A percentile compares a stretch with the other conserved stretches of the same genome.
phyloP scores from a whole-genome alignment of 2,888 invertebrate genomes.

The Coelinius sp. region DNA sequence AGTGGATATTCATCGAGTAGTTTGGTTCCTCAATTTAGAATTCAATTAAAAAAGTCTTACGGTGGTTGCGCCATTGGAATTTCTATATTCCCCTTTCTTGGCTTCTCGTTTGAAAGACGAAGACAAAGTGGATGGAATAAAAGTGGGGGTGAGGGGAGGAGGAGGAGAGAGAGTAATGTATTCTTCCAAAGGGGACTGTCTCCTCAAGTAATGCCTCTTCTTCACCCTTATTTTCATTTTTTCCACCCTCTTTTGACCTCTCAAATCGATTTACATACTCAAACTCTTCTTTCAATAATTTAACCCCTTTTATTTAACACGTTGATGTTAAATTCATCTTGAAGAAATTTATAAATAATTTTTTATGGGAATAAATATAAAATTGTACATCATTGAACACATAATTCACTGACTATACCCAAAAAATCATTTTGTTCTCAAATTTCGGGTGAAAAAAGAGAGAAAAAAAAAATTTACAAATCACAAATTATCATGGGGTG shows the following conservation, averaged over 20 bases:
- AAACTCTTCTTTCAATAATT: conserved; percentile 19
- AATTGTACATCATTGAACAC: not conserved
- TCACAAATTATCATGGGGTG: conserved; percentile 19
- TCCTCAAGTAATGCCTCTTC: not conserved
- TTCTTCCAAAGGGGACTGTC: conserved; percentile 25
- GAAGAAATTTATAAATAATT: no score
- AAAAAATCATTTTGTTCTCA: conserved; percentile 8
- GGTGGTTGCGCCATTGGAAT: conserved; percentile 36
- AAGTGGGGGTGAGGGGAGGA: not conserved
- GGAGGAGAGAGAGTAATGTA: conserved; percentile 31
- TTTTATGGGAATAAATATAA: no score
- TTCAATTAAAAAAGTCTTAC: conserved; percentile 49
- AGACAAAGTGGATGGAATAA: conserved; percentile 31
- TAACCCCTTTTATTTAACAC: no score
- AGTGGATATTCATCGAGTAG: conserved; percentile 17
- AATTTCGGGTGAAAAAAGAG: not conserved
- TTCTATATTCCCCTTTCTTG: conserved; percentile 40
- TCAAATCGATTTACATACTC: conserved; percentile 46
- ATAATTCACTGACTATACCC: not conserved
- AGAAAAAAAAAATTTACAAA: not conserved
- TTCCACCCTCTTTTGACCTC: conserved; percentile 24
- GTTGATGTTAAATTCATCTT: no score
- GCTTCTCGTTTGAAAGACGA: conserved; percentile 16
- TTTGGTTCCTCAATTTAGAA: conserved; percentile 48
- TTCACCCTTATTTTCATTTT: conserved; percentile 4